phyloP scores from a whole-genome alignment of 2,113 vertebrate species.

The Xenotilapia flavipinnis region DNA sequence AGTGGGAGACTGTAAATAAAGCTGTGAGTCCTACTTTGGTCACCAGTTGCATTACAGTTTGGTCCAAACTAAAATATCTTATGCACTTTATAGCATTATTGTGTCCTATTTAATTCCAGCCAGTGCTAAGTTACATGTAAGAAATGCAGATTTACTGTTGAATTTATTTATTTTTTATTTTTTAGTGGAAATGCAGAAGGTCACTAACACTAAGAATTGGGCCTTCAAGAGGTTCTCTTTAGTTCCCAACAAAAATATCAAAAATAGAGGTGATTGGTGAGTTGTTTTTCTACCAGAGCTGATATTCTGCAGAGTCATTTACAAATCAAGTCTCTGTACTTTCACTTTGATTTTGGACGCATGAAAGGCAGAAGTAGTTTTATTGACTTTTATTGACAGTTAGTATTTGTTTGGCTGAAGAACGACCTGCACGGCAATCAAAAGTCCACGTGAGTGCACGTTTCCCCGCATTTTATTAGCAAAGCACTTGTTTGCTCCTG shows the following conservation, averaged over 20 bases:
- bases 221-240: neutral
- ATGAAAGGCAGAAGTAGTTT: neutral
- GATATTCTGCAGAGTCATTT: neutral
- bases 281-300: neutral
- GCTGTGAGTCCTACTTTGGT: neutral
- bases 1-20: neutral
- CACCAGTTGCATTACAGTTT: neutral
- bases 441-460: neutral
- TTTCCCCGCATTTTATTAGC: rapidly evolving
- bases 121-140: neutral
- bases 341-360: neutral
- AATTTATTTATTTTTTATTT: neutral
- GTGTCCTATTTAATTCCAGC: neutral
- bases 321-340: neutral
- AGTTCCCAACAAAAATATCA: neutral
- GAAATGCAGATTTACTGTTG: neutral
- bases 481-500: neutral
- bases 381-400: neutral
- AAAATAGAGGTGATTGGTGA: neutral
- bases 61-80: neutral
- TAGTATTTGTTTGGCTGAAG: neutral
- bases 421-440: neutral
- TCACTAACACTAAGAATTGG: neutral
- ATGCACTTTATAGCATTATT: neutral
- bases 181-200: neutral